Evolutionary conservation across 2,113 vertebrate species (phyloP), one percentile per base, ranked within the genome.

Genomic region (Centropus unirufus): DNA sequence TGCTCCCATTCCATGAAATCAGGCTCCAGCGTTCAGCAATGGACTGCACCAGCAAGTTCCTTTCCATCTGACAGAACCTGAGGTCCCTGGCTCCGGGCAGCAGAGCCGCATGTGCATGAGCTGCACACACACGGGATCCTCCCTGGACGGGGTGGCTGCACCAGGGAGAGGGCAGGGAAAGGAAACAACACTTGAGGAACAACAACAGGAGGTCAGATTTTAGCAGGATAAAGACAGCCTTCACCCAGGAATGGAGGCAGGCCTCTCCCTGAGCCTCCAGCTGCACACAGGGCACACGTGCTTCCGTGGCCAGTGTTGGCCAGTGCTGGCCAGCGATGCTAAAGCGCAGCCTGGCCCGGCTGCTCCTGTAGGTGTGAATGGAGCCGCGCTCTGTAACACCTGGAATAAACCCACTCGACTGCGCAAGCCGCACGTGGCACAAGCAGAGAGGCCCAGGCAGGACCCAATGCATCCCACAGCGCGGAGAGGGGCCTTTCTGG

Each of bases 1-100:
- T 92, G 96, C 39, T 97, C 93, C 90, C 69, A 73, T 92, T 95
- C 89, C 88, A 90, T 66, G 69, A 95, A 96, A 87, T 93, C 89
- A 92, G 90, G 78, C 90, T 96, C 94, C 27, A 94, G 83, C 83
- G 86, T 89, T 96, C 95, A 90, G 88, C 78, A 93, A 94, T 86
- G 83, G 68, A 94, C 83, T 87, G 83, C 75, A 96, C 94, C 73
- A 95, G 88, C 83, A 93, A 95, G 87, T 72, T 94, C 83, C 83
- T 95, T 95, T 89, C 90, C 83, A 89, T 89, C 85, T 87, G 85
- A 96, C 85, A 90, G 88, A 96, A 94, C 79, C 66, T 85, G 51
- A 83, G 79, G 76, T 87, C 83, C 68, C 78, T 83, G 68, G 83
- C 76, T 96, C 76, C 79, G 88, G 79, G 87, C 79, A 94, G 92